phyloP scores from a whole-genome alignment of 2,113 vertebrate species.

The Callionymus lyra region DNA sequence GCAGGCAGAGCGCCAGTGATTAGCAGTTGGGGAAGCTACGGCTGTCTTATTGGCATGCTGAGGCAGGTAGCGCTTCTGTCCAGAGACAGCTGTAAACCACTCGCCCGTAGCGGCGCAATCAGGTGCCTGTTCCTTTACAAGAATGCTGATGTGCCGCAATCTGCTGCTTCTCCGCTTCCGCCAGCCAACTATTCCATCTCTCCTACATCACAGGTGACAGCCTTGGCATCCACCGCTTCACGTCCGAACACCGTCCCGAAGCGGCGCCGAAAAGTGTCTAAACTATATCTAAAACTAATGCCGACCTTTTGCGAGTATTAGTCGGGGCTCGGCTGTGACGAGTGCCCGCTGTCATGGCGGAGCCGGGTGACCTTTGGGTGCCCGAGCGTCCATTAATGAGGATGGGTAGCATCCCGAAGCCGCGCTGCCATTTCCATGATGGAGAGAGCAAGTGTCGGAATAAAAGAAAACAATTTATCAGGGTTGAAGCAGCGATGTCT shows the following conservation, averaged over 20 bases:
- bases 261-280: constrained; percentile 22
- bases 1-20: constrained; percentile 81
- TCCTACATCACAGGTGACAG: constrained; percentile 78
- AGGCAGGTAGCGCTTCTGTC: constrained; percentile 79
- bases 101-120: constrained; percentile 93
- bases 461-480: constrained; percentile 54
- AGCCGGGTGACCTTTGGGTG: constrained; percentile 86
- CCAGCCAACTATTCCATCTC: constrained; percentile 68
- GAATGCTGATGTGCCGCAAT: constrained; percentile 84
- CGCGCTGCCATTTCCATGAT: constrained; percentile 57
- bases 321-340: constrained; percentile 93
- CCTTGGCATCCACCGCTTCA: constrained; percentile 66
- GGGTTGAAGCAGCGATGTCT: constrained; percentile 26
- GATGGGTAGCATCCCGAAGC: constrained; percentile 73
- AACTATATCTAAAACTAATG: constrained; percentile 83
- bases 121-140: constrained; percentile 76
- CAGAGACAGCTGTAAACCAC: constrained; percentile 96
- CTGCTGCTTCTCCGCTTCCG: constrained; percentile 69
- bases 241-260: constrained; percentile 54
- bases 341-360: constrained; percentile 75
- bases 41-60: constrained; percentile 90
- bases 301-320: constrained; percentile 94
- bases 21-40: constrained; percentile 72
- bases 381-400: constrained; percentile 78
- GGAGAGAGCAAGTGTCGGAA: constrained; percentile 55